These are phyloP conservation scores for Lasioglossum villosulum DNA, from an alignment of 2,888 invertebrate species.

Conservation along the genomic window DNA sequence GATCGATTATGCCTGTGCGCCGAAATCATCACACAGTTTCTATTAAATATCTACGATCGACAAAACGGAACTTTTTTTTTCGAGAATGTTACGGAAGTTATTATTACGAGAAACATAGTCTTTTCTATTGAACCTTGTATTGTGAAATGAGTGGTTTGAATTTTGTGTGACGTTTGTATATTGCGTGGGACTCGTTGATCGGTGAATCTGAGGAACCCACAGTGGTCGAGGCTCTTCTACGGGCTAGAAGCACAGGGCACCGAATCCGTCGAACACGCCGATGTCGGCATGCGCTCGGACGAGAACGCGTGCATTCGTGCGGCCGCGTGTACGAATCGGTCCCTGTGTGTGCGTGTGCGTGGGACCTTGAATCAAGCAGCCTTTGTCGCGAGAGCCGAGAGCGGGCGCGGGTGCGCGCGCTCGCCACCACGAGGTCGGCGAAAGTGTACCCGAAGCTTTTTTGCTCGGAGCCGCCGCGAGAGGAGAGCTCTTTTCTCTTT, in stretches of 20 bases:
- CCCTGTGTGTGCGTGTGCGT: constrained; percentile 73
- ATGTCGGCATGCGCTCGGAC: constrained; percentile 63
- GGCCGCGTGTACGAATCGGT: constrained; percentile 53
- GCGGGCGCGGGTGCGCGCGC: constrained; percentile 67
- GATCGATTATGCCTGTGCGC: too few relatives aligned
- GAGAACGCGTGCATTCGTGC: constrained; percentile 59
- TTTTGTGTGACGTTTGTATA: neutral
- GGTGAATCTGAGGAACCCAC: neutral
- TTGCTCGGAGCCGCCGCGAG: constrained; percentile 73
- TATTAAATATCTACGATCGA: too few relatives aligned
- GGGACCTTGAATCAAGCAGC: constrained; percentile 84
- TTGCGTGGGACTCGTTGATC: neutral
- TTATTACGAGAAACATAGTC: neutral
- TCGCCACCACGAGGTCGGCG: constrained; percentile 84
- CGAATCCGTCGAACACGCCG: constrained; percentile 42
- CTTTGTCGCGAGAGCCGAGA: constrained; percentile 82
- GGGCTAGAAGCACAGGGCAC: constrained; percentile 44
- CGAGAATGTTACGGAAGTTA: neutral
- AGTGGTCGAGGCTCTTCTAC: neutral
- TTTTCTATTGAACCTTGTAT: neutral
- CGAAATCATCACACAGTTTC: too few relatives aligned
- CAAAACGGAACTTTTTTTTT: too few relatives aligned
- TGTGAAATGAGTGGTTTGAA: neutral
- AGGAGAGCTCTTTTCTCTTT: constrained; percentile 71
- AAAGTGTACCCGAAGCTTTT: constrained; percentile 82